Evolutionary conservation across 2,888 invertebrate genomes (phyloP).

Genomic region (Pachliopta kotzebuea): DNA sequence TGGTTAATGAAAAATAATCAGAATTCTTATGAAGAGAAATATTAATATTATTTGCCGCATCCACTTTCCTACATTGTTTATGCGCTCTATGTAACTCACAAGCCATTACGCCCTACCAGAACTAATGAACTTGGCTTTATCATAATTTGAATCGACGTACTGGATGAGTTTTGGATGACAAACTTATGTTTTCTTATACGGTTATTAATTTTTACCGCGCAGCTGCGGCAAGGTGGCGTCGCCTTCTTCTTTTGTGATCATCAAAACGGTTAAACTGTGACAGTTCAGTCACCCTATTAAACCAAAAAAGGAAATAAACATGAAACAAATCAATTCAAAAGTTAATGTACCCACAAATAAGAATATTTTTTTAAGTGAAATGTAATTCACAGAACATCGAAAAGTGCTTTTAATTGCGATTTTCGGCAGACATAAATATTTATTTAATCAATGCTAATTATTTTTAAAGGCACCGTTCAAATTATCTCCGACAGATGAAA

Average conservation of each 20-base stretch:
- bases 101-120: slow-evolving; percentile 75
- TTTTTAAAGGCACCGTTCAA: background rate
- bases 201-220: slow-evolving; percentile 71
- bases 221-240: slow-evolving; percentile 41
- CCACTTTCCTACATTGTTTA: slow-evolving; percentile 39
- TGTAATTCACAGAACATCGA: too few species aligned
- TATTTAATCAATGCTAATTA: slow-evolving; percentile 12
- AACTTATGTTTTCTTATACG: slow-evolving; percentile 75
- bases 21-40: background rate
- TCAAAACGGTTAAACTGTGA: slow-evolving; percentile 45
- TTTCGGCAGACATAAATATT: too few species aligned
- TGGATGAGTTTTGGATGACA: slow-evolving; percentile 76
- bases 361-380: too few species aligned
- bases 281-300: slow-evolving; percentile 43
- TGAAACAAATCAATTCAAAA: background rate
- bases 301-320: background rate
- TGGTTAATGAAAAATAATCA: background rate
- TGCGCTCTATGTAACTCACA: slow-evolving; percentile 41
- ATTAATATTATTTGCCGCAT: slow-evolving; percentile 43
- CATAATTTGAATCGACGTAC: slow-evolving; percentile 78
- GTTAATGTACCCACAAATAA: too few species aligned
- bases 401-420: too few species aligned
- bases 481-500: slow-evolving; percentile 30
- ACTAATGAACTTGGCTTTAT: slow-evolving; percentile 75
- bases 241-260: slow-evolving; percentile 41